Evolutionary conservation across 1,140 invertebrate species (phyloP), one percentile per base, ranked within the genome.

Genomic region (Bemisia tabaci): DNA sequence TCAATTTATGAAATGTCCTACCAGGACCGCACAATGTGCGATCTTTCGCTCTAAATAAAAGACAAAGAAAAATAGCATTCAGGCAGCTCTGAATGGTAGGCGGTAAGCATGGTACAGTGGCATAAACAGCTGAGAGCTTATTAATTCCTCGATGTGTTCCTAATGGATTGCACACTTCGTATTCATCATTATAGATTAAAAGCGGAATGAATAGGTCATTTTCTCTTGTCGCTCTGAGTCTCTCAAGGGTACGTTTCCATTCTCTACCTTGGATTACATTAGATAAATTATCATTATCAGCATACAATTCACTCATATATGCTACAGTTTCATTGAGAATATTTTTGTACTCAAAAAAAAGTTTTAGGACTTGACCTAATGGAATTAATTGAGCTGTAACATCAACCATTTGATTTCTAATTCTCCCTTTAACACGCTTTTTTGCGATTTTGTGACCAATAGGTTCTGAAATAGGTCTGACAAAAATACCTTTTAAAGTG

Each of bases 91-190:
- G 23, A 23, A 64, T 66, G 33, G 66, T 39, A 33, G 62, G 63
- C 1, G 71, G 72, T 59, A 73, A 64, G 62, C 65, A 72, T n/a
- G 69, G 68, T 2, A 73, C 22, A 27, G 59, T 66, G 39, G 68
- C 21, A 67, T 72, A 72, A 22, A 68, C 26, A 17, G 59, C 70
- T 21, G 65, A 68, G 59, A 72, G 65, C 67, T 70, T 72, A 39
- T 70, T 39, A n/a, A 69, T 62, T 17, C 59, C 62, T 2, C 69
- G 66, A 68, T 71, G 71, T 58, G 67, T 63, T 24, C 60, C 67
- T 12, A 68, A 22, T 1, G 61, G 64, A 66, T 72, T 72, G 12
- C 65, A 68, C 12, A 27, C 63, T 69, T 72, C 70, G 67, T 68
- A 72, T 58, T 71, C 68, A 60, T 72, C 70, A 62, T 39, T 67